phyloP scores from a whole-genome alignment of 2,113 vertebrate species.

The Tachuris rubrigastra region DNA sequence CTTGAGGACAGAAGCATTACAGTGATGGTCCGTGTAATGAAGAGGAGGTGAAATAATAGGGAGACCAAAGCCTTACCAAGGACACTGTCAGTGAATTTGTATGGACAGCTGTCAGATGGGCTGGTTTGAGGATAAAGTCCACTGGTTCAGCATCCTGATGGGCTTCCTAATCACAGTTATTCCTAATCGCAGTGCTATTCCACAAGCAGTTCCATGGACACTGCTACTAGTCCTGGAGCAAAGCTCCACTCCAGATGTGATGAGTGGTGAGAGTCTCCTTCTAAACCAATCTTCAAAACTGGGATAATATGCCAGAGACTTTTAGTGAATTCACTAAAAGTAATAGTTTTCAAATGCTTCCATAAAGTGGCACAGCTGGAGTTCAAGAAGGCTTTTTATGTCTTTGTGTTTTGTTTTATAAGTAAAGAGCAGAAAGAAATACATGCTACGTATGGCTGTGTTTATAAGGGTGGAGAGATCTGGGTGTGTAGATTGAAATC shows the following conservation, averaged over 20 bases:
- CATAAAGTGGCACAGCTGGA: slow-evolving; percentile 50
- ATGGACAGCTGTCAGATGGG: neutral
- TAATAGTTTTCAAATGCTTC: slow-evolving; percentile 53
- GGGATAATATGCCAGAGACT: neutral
- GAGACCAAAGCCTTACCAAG: neutral
- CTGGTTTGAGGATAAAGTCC: neutral
- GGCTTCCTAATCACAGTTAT: accelerated
- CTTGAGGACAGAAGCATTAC: neutral
- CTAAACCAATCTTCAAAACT: slow-evolving; percentile 19
- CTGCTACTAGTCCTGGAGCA: neutral
- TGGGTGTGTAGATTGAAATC: neutral
- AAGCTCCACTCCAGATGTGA: neutral
- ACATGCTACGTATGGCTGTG: neutral
- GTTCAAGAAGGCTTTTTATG: slow-evolving; percentile 17
- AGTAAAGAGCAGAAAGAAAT: slow-evolving; percentile 25
- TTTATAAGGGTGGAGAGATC: neutral
- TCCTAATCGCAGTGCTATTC: neutral
- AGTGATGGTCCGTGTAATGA: neutral
- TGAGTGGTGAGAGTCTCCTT: neutral
- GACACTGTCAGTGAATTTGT: neutral
- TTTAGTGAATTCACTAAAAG: slow-evolving; percentile 1
- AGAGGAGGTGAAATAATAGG: neutral
- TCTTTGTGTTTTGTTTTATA: slow-evolving; percentile 32
- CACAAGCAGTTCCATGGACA: neutral
- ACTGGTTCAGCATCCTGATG: neutral